phyloP scores from a whole-genome alignment of 2,888 invertebrate species.

The Brachyopa scutellaris region DNA sequence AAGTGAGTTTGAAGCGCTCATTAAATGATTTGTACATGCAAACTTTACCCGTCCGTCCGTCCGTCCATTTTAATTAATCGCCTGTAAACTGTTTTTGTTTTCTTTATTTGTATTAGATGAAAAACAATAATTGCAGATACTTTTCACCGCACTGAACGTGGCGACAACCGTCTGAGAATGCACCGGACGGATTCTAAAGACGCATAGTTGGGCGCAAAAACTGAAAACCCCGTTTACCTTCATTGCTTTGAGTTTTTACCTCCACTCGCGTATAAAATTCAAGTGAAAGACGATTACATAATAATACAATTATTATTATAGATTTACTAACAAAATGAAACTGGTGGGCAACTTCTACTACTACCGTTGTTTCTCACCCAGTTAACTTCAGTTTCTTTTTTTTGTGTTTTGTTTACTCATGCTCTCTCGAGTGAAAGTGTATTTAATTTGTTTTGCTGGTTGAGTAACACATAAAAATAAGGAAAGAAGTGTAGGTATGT shows the following conservation, averaged over 20 bases:
- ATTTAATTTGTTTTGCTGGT: constrained; percentile 55
- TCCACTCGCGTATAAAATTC: constrained; percentile 2
- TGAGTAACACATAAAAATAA: constrained; percentile 56
- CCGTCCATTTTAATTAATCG: constrained; percentile 28
- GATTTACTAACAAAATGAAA: constrained; percentile 15
- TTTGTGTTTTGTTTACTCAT: background rate
- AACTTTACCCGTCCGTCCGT: constrained; percentile 2
- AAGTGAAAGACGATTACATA: constrained; percentile 41
- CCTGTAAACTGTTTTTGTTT: constrained; percentile 19
- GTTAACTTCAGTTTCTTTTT: background rate
- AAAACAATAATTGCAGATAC: constrained; percentile 6
- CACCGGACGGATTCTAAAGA: background rate
- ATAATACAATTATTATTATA: constrained; percentile 46
- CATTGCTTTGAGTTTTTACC: constrained; percentile 7
- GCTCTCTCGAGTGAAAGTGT: constrained; percentile 57
- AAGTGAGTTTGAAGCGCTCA: constrained; percentile 47
- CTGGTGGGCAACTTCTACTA: background rate
- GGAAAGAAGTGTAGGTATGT: constrained; percentile 21
- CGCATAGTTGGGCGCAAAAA: no score
- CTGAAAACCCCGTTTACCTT: constrained; percentile 32
- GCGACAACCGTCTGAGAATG: constrained; percentile 34
- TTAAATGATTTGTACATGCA: constrained; percentile 53
- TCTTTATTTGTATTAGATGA: background rate
- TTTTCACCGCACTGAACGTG: constrained; percentile 23
- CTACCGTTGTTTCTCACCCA: constrained; percentile 4